These are phyloP conservation scores for Hystrix cristata DNA, from an alignment of 2,113 vertebrate species.

Conservation along the genomic window DNA sequence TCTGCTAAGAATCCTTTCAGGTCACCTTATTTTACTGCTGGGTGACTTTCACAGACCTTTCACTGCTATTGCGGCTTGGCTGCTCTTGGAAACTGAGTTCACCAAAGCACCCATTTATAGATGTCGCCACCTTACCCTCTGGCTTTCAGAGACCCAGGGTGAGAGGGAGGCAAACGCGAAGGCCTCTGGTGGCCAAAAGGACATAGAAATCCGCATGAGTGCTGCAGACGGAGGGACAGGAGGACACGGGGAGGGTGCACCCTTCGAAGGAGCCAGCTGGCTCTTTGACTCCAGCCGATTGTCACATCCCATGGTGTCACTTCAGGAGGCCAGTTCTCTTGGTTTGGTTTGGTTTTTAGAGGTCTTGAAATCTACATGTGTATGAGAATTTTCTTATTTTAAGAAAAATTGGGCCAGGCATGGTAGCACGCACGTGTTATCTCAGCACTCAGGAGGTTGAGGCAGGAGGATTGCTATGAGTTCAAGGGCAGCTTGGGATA, in stretches of 20 bases:
- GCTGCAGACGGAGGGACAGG: not conserved
- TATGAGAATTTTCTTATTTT: not conserved
- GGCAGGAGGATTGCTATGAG: too few relatives aligned
- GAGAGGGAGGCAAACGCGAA: not conserved
- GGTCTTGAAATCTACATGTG: not conserved
- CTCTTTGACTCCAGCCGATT: not conserved
- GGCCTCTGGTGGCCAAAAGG: not conserved
- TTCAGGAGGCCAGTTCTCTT: not conserved
- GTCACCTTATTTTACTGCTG: not conserved
- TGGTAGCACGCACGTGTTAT: too few relatives aligned
- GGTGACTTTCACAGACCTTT: not conserved
- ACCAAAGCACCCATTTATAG: not conserved
- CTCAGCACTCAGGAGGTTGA: too few relatives aligned
- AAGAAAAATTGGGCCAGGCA: not conserved
- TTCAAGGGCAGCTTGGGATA: too few relatives aligned
- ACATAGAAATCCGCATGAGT: accelerated
- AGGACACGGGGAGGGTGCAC: not conserved
- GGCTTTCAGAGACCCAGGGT: not conserved
- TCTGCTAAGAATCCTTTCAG: not conserved
- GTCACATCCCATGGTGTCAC: not conserved
- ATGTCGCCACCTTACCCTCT: not conserved
- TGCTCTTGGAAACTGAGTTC: not conserved
- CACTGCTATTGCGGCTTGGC: not conserved
- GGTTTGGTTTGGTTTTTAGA: not conserved
- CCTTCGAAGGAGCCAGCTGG: not conserved